Evolutionary conservation across 2,113 vertebrate species (phyloP), one percentile per base, ranked within the genome.

Genomic region (Dunckerocampus dactyliophorus): DNA sequence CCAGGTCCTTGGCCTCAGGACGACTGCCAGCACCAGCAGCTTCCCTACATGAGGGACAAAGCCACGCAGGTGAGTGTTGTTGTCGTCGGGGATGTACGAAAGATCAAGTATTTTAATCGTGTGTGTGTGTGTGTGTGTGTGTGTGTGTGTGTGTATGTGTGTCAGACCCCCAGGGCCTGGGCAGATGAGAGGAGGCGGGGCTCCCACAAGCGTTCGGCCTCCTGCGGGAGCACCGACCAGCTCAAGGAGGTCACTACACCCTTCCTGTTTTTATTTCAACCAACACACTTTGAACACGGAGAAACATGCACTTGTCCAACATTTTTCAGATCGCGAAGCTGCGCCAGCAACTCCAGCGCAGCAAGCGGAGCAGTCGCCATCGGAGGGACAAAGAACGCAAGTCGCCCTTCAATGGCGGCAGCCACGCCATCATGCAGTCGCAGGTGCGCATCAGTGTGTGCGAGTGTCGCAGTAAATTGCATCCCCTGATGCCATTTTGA

Each of bases 301-400:
- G 47, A 21, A 51, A 5, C 47, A 47, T 6, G 17, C 24, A 5
- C 46, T 8, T 47, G n/a, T 47, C n/a, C 47, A 3, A n/a, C 6
- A 2, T 20, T 22, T 53, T 48, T 11, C 82, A 99, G 97, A 99
- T 98, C 57, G 96, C 96, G 66, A 99, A 99, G 76, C 78, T 99
- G 83, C 94, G 97, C 22, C 97, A 99, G 68, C 97, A 99, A 6
- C 92, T 98, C 45, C 97, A 99, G 87, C 94, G 96, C 76, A 98
- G 95, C 90, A 99, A 99, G 76, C 95, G 98, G 55, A 99, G 97
- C 89, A 99, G 96, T 72, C 93, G 96, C 31, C 96, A 98, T 80
- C 96, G 98, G 69, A 91, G 97, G 2, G 96, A 99, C 57, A 99
- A 99, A 84, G 97, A 99, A 42, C 93, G 96, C 69, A 97, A 98